These are phyloP conservation scores for Reinhardtius hippoglossoides DNA, from an alignment of 2,113 vertebrate species.

Conservation along the genomic window DNA sequence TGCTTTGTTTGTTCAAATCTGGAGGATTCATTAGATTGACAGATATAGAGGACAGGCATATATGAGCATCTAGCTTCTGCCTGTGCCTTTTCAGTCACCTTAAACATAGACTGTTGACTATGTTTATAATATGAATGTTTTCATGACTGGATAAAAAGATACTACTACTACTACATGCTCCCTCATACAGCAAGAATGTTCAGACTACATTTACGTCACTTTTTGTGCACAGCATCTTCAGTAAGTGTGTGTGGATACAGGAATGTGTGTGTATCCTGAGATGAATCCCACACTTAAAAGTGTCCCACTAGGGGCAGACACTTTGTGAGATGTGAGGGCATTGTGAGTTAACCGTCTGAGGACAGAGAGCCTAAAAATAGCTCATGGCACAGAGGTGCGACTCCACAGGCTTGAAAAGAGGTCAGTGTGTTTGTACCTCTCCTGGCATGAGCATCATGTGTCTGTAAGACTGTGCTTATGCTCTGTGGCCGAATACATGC, in stretches of 20 bases:
- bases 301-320: background rate
- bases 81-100: no score
- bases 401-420: constrained; percentile 58
- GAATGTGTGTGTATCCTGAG: background rate
- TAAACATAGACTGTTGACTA: no score
- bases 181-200: background rate
- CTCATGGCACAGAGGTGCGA: constrained; percentile 51
- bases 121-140: background rate
- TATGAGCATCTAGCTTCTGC: no score
- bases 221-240: background rate
- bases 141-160: background rate
- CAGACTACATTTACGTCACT: background rate
- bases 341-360: constrained; percentile 66
- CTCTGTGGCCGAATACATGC: constrained; percentile 19
- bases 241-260: background rate
- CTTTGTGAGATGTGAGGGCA: constrained; percentile 46
- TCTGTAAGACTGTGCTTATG: constrained; percentile 35
- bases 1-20: no score
- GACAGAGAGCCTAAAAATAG: constrained; percentile 69
- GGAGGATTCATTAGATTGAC: no score
- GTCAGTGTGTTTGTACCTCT: constrained; percentile 65
- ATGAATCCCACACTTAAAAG: background rate
- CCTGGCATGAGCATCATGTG: constrained; percentile 50
- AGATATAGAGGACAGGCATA: no score
- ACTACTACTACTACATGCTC: no score